These are phyloP conservation scores for Campylomormyrus tamandua DNA, from an alignment of 2,113 vertebrate genomes.

Conservation along the genomic window DNA sequence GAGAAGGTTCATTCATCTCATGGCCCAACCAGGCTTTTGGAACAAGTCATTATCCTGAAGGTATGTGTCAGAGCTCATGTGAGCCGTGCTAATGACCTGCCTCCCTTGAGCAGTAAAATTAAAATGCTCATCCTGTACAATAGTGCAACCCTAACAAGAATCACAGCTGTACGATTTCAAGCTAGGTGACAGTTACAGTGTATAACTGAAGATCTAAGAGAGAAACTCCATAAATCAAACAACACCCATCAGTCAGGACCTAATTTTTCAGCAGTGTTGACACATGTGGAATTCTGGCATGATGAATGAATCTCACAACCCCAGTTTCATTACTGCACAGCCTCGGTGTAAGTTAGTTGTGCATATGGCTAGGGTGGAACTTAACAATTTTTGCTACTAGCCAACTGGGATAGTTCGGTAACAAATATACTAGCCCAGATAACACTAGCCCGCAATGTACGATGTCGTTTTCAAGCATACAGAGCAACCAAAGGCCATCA, in stretches of 20 bases:
- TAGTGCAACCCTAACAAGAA: background rate
- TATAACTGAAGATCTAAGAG: constrained; percentile 20
- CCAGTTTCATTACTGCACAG: background rate
- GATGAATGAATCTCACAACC: constrained; percentile 18
- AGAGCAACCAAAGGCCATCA: background rate
- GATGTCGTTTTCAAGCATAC: background rate
- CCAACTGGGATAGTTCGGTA: background rate
- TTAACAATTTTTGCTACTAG: background rate
- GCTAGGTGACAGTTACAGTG: background rate
- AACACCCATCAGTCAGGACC: background rate
- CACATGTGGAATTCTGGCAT: constrained; percentile 25
- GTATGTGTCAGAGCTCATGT: background rate
- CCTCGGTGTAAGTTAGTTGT: background rate
- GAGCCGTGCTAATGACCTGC: background rate
- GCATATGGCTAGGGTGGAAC: background rate
- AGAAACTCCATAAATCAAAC: constrained; percentile 3
- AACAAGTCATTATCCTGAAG: constrained; percentile 1
- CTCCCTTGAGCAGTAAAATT: background rate
- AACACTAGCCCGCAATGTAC: background rate
- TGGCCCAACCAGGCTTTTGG: background rate
- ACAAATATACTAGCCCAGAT: background rate
- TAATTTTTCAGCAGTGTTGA: constrained; percentile 14
- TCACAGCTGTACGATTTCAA: constrained; percentile 10
- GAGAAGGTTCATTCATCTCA: background rate
- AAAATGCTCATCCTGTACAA: background rate